Percentiles rank a stretch among this genome's conserved stretches.
Evolutionary conservation across 2,113 vertebrate species (phyloP).

Genomic region (Morone chrysops): DNA sequence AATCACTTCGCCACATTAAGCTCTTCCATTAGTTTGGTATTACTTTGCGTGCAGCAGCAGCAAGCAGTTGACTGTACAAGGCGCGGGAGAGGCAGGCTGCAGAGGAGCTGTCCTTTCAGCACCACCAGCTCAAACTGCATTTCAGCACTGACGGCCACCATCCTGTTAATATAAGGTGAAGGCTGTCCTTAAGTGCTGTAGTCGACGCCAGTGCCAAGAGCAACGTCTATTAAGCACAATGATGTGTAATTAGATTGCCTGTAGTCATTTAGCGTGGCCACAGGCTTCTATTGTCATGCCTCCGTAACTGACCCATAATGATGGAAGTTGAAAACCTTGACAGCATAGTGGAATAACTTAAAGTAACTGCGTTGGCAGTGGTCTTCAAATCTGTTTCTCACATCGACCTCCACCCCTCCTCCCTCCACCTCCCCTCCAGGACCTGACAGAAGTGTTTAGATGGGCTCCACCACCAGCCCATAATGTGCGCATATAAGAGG

Average conservation of each 20-base stretch:
- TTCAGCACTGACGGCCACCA: slow-evolving; percentile 49
- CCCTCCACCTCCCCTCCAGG: background rate
- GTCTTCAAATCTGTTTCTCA: background rate
- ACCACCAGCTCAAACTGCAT: slow-evolving; percentile 63
- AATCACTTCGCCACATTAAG: slow-evolving; percentile 46
- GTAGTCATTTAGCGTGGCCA: slow-evolving; percentile 41
- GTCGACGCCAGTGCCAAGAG: slow-evolving; percentile 54
- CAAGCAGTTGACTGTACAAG: slow-evolving; percentile 29
- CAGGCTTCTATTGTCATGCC: slow-evolving; percentile 22
- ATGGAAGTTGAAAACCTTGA: slow-evolving; percentile 17
- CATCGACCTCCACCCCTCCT: background rate
- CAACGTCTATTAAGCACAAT: slow-evolving; percentile 59
- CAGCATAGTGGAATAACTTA: slow-evolving; percentile 4
- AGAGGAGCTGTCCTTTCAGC: slow-evolving; percentile 84
- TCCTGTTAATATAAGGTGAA: slow-evolving; percentile 38
- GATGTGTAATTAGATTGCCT: slow-evolving; percentile 64
- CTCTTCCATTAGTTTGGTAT: slow-evolving; percentile 53
- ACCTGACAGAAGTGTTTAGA: slow-evolving; percentile 2
- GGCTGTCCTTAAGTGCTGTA: slow-evolving; percentile 46
- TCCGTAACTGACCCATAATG: slow-evolving; percentile 19
- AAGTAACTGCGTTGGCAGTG: background rate
- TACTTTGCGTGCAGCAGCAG: slow-evolving; percentile 52
- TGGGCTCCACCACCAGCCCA: slow-evolving; percentile 1
- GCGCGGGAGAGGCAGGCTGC: slow-evolving; percentile 36
- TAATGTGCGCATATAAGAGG: background rate